phyloP scores from a whole-genome alignment of 2,113 vertebrate genomes.

The Archocentrus centrarchus region DNA sequence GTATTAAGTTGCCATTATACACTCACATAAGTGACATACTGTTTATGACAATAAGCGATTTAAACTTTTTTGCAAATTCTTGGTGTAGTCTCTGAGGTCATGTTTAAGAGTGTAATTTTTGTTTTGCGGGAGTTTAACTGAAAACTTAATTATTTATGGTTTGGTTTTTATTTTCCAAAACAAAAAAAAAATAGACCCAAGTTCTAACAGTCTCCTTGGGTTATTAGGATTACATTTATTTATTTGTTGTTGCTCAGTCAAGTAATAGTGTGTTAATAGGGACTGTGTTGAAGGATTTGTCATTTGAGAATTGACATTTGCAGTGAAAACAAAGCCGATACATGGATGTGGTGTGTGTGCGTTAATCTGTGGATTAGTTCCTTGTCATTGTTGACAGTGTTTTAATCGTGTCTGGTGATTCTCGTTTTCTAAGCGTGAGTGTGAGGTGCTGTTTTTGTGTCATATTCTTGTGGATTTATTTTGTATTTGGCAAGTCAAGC shows the following conservation, averaged over 20 bases:
- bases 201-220: background rate
- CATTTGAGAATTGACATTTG: constrained; percentile 67
- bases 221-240: background rate
- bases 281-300: constrained; percentile 26
- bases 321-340: constrained; percentile 63
- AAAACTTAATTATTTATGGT: constrained; percentile 15
- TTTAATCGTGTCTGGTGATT: background rate
- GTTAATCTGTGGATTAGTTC: constrained; percentile 29
- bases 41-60: background rate
- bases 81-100: background rate
- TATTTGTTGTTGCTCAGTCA: constrained; percentile 67
- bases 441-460: constrained; percentile 42
- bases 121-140: constrained; percentile 17
- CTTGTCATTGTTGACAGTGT: background rate
- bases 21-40: background rate
- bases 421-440: constrained; percentile 45
- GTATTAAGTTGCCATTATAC: background rate
- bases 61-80: background rate
- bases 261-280: background rate
- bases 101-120: background rate
- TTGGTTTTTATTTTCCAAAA: constrained; percentile 30
- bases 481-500: constrained; percentile 18
- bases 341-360: background rate
- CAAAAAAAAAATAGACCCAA: accelerated
- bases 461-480: constrained; percentile 7